Evolutionary conservation across 2,888 invertebrate genomes (phyloP), one percentile per base, ranked within the genome.

Genomic region (Eumerus sabulonum): DNA sequence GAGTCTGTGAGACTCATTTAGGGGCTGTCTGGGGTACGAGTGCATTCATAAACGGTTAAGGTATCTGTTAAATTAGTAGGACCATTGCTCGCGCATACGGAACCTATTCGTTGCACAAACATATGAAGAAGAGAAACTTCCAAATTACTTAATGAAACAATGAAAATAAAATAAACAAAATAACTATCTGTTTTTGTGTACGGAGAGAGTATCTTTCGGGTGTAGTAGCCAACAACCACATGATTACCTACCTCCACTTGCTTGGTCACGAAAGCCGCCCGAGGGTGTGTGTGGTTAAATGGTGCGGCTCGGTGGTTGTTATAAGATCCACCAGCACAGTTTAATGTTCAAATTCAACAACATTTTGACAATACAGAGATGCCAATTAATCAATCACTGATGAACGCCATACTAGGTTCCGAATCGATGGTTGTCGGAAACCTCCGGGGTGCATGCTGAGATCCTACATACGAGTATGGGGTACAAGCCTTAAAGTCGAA

Each of bases 361-460:
- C 45, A 44, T 72, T 73, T 73, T 77, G 77, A 72, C 62, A 77
- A 63, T 45, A 53, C 42, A 19, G 53, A 63, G 67, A 51, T 48
- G 35, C 62, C 62, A 57, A 77, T 77, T 72, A 72, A 77, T 77
- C 77, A 77, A 77, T 77, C 72, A 77, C 57, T 47, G 62, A 67
- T 77, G 72, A 72, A 53, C 77, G 62, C 77, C 48, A n/a, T n/a
- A n/a, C n/a, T n/a, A n/a, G n/a, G n/a, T n/a, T n/a, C n/a, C n/a
- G n/a, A n/a, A n/a, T 27, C 3, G 27, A 27, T 27, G 27, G 7
- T 40, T n/a, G 40, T 9, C 9, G 40, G 40, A 40, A 40, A 2
- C 11, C 40, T 40, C 11, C 11, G 9, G 40, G 40, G 40, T 40
- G 40, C 40, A n/a, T n/a, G 12, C 40, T 5, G 12, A 11, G 40